Percentiles rank a stretch among this genome's conserved stretches.
phyloP scores from a whole-genome alignment of 1,140 invertebrate species.

The Anastatus disparis region DNA sequence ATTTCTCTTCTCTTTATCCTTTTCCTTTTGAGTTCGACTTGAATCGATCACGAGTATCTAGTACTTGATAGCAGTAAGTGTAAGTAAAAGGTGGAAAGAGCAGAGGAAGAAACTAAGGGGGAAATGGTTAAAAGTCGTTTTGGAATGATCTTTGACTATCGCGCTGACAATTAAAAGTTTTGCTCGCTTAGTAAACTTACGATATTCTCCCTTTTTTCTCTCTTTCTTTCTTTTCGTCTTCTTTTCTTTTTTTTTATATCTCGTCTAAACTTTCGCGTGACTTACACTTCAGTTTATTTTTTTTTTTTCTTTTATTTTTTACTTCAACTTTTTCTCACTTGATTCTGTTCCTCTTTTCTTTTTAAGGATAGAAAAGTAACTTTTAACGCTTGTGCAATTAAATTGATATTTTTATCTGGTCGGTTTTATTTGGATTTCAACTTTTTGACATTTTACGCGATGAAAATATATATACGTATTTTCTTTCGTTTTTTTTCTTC shows the following conservation, averaged over 20 bases:
- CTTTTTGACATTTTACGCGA: too few relatives aligned
- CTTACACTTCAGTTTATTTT: conserved; percentile 11
- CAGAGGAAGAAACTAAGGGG: neutral
- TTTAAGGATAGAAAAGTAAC: conserved; percentile 6
- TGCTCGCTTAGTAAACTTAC: conserved; percentile 9
- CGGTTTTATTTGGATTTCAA: neutral
- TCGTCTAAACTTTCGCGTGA: neutral
- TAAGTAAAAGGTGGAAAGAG: neutral
- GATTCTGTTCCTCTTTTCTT: neutral
- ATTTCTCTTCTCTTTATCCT: too few relatives aligned
- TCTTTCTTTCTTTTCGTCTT: too few relatives aligned
- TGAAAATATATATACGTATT: too few relatives aligned
- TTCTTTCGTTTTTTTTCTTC: neutral
- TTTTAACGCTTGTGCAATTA: conserved; percentile 11
- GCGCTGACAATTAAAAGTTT: conserved; percentile 43
- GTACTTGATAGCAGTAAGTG: neutral
- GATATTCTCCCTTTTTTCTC: too few relatives aligned
- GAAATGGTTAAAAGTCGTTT: conserved; percentile 2
- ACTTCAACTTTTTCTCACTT: neutral
- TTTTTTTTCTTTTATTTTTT: neutral
- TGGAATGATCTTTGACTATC: conserved; percentile 21
- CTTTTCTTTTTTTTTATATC: too few relatives aligned
- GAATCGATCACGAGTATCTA: conserved; percentile 19
- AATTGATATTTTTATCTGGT: neutral
- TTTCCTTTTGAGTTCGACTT: too few relatives aligned